A percentile compares a stretch with the other conserved stretches of the same genome.
Evolutionary conservation across 2,888 invertebrate species (phyloP).

Genomic region (Oxystoma pomonae): DNA sequence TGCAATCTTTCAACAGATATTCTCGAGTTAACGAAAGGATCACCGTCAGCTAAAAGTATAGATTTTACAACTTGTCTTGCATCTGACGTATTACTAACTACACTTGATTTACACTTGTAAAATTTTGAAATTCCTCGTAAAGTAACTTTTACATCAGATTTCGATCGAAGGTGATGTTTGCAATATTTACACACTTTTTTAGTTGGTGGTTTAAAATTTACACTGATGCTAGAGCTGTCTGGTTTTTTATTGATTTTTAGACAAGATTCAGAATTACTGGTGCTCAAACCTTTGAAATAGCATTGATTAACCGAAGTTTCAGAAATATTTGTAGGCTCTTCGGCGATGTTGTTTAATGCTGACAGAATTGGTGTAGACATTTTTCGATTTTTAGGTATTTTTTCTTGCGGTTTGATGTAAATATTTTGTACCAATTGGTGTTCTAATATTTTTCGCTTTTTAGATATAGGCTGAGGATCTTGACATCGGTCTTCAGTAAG

Average conservation of each 20-base stretch:
- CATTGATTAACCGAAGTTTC: constrained; percentile 5
- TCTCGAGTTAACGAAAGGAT: neutral
- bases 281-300: constrained; percentile 23
- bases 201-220: constrained; percentile 1
- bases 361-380: constrained; percentile 15
- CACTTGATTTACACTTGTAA: neutral
- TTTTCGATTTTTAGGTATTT: constrained; percentile 2
- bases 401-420: neutral
- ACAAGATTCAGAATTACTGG: constrained; percentile 27
- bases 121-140: neutral
- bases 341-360: constrained; percentile 24
- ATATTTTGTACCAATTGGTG: neutral
- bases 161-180: constrained; percentile 10
- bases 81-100: neutral
- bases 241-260: constrained; percentile 19
- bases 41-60: constrained; percentile 9
- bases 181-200: constrained; percentile 4
- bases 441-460: neutral
- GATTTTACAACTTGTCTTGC: constrained; percentile 11
- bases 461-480: constrained; percentile 5
- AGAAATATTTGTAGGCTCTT: constrained; percentile 23
- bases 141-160: constrained; percentile 9
- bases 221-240: constrained; percentile 13
- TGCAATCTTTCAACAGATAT: constrained; percentile 5
- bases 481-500: constrained; percentile 17